phyloP scores from a whole-genome alignment of 1,140 invertebrate genomes.

The Sycophila sp. region DNA sequence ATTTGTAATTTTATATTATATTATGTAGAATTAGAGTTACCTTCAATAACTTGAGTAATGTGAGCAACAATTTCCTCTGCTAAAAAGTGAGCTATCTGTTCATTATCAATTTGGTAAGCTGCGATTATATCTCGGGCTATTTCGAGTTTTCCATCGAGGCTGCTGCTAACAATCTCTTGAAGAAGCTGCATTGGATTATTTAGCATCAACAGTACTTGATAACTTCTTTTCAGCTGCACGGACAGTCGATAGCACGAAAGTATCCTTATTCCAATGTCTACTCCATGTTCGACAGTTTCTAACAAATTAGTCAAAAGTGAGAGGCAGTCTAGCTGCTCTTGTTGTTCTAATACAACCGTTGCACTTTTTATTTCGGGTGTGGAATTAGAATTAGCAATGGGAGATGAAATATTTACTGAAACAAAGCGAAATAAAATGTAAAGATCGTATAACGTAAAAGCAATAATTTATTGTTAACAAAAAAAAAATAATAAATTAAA shows the following conservation, averaged over 20 bases:
- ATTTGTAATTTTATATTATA: neutral
- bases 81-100: slow-evolving; percentile 61
- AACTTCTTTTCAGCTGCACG: slow-evolving; percentile 67
- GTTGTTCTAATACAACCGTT: slow-evolving; percentile 35
- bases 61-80: slow-evolving; percentile 63
- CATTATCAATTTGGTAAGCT: slow-evolving; percentile 62
- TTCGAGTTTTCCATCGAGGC: slow-evolving; percentile 68
- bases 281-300: slow-evolving; percentile 60
- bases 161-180: slow-evolving; percentile 66
- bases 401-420: slow-evolving; percentile 34
- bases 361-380: slow-evolving; percentile 29
- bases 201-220: slow-evolving; percentile 66
- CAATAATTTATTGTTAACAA: neutral
- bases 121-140: slow-evolving; percentile 69
- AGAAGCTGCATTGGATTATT: slow-evolving; percentile 67
- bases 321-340: slow-evolving; percentile 52
- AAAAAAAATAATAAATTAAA: slow-evolving; percentile 1
- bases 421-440: neutral
- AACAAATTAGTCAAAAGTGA: slow-evolving; percentile 52
- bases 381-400: slow-evolving; percentile 19
- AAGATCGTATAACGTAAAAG: neutral
- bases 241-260: slow-evolving; percentile 69
- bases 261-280: slow-evolving; percentile 66
- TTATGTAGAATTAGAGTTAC: slow-evolving; percentile 43
- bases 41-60: slow-evolving; percentile 61